Evolutionary conservation across 2,113 vertebrate genomes (phyloP), one percentile per base, ranked within the genome.

Genomic region (Aspidoscelis tigris): DNA sequence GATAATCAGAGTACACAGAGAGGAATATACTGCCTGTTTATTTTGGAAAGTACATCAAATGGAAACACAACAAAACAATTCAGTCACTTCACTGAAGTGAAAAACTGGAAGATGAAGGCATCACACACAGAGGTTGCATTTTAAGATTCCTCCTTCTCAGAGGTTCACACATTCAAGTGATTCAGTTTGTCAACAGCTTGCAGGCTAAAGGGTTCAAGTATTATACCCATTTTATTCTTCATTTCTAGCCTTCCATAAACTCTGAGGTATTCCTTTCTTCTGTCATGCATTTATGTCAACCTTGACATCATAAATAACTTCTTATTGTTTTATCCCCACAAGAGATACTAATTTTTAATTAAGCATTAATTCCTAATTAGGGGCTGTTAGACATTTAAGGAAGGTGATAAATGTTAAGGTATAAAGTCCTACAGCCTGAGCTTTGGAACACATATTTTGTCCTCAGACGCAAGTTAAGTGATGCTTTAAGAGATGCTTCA

Each of bases 371-470:
- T 78, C n/a, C 76, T 78, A 24, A 78, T 47, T 78, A 71, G 50
- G 66, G 3, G n/a, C 33, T 43, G 24, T 53, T 33, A 33, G 43
- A 76, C 58, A 65, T 71, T 84, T 53, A 79, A 61, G 43, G 68
- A 64, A 72, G 68, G 68, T 64, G 55, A 78, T 64, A 41, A 78
- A 73, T 64, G 53, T 72, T 66, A 78, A 65, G 26, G 41, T 64
- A 78, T 47, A 2, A 73, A 72, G 24, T 39, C 69, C n/a, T 72
- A 65, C 55, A 47, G 26, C 41, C 78, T 69, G 68, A 44, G 53
- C 58, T 84, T 78, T n/a, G 71, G 70, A 78, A 33, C 41, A 78
- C 20, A 64, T 47, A 33, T 64, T 33, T 78, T 78, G 41, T 72
- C 76, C 81, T 61, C 83, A 72, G 76, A n/a, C 68, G 14, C 43